Base-by-base conservation (phyloP, 2,888 invertebrate genomes). In the Girardia tigrina region DNA sequence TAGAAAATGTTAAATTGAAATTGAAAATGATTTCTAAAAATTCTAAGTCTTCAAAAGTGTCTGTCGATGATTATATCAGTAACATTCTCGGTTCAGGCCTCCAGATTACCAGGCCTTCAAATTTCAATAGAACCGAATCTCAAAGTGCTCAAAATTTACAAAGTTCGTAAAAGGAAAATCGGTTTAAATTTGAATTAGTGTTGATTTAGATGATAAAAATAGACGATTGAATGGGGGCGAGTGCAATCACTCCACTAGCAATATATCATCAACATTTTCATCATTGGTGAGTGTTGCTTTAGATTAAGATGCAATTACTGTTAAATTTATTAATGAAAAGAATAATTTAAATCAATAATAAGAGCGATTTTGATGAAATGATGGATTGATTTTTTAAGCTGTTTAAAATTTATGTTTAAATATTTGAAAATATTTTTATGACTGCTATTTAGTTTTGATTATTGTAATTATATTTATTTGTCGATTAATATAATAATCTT, bases 131-230 rank as follows among this genome's bases (percentile, higher is more conserved):
- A 56, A 23, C 23, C 4, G 56, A 56, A 56, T 56, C 56, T 56
- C 56, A 56, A 56, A 56, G 56, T 56, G 56, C 56, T 56, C 56
- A 56, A 56, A 56, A 56, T 56, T 20, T 56, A 56, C 56, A 56
- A 56, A 56, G 56, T 56, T 6, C n/a, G n/a, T 56, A 6, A 56
- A 56, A 56, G n/a, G 36, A 36, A 36, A 12, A 8, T 36, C 36
- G 36, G 16, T 12, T 36, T 36, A 36, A 36, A 36, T 36, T 36
- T 36, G 8, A 12, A 36, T 36, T 16, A 36, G 8, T 36, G 16
- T 16, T 12, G 16, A 20, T 20, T 8, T 56, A 56, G 56, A 16
- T 16, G 56, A 56, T n/a, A 56, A 23, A 56, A 56, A 20, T 56
- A 6, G 20, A 4, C n/a, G n/a, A n/a, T 56, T 23, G 23, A 56